These are phyloP conservation scores for Notarius lentiginosus DNA, from an alignment of 2,113 vertebrate genomes.

Conservation along the genomic window DNA sequence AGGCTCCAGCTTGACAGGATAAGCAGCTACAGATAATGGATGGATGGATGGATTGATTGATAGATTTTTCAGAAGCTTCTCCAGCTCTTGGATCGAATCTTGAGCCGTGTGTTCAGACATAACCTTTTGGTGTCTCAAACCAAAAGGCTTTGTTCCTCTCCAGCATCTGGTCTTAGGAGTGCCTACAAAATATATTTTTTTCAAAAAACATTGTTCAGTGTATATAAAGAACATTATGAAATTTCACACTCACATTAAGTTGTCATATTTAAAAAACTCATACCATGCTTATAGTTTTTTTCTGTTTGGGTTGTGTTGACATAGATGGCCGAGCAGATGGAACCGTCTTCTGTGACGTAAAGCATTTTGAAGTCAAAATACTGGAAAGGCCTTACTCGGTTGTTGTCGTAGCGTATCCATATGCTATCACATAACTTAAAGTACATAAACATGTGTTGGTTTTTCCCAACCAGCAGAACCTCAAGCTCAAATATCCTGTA, in stretches of 20 bases:
- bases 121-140: background rate
- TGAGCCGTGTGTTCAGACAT: too few relatives aligned
- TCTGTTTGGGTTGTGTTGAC: background rate
- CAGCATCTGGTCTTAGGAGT: background rate
- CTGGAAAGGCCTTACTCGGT: background rate
- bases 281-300: constrained; percentile 1
- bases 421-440: background rate
- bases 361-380: background rate
- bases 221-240: background rate
- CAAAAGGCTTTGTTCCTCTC: background rate
- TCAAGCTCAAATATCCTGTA: constrained; percentile 13
- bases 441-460: constrained; percentile 7
- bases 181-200: background rate
- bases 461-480: background rate
- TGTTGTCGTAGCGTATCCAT: constrained; percentile 18
- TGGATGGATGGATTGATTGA: background rate
- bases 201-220: background rate
- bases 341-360: too few relatives aligned
- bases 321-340: background rate
- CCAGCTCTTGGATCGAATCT: background rate
- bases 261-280: background rate
- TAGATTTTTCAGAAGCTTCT: background rate
- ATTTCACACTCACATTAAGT: background rate
- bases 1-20: too few relatives aligned
- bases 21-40: too few relatives aligned